A percentile compares a stretch with the other conserved stretches of the same genome.
Conservation (phyloP, 2,113 vertebrate genomes). For the Hyperopisus bebe region DNA sequence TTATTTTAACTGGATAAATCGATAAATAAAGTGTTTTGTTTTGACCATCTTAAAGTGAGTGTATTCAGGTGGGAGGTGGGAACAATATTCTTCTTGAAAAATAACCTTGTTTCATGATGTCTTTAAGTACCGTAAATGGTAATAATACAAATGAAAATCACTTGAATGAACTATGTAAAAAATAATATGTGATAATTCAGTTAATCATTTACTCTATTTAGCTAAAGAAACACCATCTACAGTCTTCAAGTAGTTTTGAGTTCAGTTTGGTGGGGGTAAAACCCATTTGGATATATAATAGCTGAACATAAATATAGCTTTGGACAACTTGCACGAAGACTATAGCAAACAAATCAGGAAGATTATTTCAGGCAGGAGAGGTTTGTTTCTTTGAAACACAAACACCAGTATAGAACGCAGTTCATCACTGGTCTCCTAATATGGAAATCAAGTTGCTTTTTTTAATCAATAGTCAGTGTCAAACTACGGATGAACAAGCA, state of each 20-base stretch:
- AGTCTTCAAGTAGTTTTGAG: background rate
- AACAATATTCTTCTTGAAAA: background rate
- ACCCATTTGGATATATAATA: background rate
- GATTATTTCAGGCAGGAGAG: background rate
- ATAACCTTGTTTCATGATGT: background rate
- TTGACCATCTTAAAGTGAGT: background rate
- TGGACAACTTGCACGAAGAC: background rate
- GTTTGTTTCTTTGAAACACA: background rate
- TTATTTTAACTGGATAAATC: constrained; percentile 6
- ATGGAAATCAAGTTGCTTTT: constrained; percentile 13
- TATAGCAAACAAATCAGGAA: background rate
- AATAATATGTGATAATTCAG: background rate
- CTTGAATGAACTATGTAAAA: background rate
- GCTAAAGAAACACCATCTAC: background rate
- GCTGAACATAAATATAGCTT: background rate
- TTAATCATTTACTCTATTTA: background rate
- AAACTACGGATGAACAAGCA: background rate
- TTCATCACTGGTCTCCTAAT: constrained; percentile 7
- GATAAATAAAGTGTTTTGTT: background rate
- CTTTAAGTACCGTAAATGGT: background rate
- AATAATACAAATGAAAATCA: background rate
- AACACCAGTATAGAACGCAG: background rate
- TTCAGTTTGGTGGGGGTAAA: background rate
- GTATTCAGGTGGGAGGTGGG: background rate
- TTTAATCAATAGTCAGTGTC: constrained; percentile 2